Base-by-base conservation (phyloP, 2,113 vertebrate genomes). In the Ceyx margarethae region DNA sequence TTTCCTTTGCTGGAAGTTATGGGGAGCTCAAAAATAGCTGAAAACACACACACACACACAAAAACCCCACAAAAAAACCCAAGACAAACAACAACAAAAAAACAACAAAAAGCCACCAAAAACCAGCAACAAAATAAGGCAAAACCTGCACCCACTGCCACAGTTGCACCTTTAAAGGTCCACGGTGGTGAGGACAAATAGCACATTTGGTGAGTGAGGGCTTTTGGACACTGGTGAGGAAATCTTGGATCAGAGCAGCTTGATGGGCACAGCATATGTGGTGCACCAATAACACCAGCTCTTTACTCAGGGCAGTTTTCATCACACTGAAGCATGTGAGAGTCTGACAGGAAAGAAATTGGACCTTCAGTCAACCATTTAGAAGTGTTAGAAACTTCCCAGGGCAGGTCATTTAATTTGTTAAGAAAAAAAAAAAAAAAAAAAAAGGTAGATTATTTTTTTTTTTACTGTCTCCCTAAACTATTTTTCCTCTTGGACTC, bases 341-440 rank as follows among this genome's bases (percentile, higher is more conserved):
- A 82, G 50, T 62, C 57, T 94, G 94, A 89, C 87, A 91, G 80
- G 45, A 94, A 96, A 93, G 61, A 95, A 96, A 97, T 37, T 89
- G 78, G 92, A 95, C 74, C 42, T 89, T 73, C 82, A 94, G 65
- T 64, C 94, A 95, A 96, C 68, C 60, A 79, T 96, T 95, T 51
- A 76, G 80, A 95, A 94, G 62, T 69, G 43, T 71, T 72, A 82
- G 64, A 69, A 85, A 66, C 31, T 88, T 67, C 68, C 53, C 8
- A 2, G 57, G 76, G 67, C 29, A 67, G 91, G 83, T 91, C 56
- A 81, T 94, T 92, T 81, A 65, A 82, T 89, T 75, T 61, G n/a
- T 22, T 85, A 82, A 79, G 40, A 31, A 76, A 66, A 65, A 61
- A 67, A 77, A 91, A 73, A 91, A 73, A 43, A 3, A 56, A 26